Conservation (phyloP, 2,888 invertebrate genomes). For the Ectobius pallidus region DNA sequence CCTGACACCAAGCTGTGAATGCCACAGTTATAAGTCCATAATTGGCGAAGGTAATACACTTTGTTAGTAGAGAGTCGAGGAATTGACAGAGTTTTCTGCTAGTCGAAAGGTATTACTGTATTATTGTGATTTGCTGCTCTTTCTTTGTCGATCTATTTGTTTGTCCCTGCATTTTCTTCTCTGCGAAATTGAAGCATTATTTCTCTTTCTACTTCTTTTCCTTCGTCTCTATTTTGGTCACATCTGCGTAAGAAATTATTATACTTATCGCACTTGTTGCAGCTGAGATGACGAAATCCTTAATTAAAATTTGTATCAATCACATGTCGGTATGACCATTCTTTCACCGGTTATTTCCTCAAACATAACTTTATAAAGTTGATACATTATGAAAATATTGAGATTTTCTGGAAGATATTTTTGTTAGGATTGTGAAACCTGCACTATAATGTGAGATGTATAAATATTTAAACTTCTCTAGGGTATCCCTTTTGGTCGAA, state of each 20-base stretch:
- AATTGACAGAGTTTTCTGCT: background rate
- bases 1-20: conserved; percentile 3
- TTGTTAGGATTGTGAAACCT: conserved; percentile 1
- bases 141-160: background rate
- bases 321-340: conserved; percentile 16
- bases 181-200: background rate
- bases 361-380: conserved; percentile 4
- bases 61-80: conserved; percentile 11
- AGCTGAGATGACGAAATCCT: conserved; percentile 16
- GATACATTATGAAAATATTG: conserved; percentile 16
- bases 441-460: conserved; percentile 8
- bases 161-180: background rate
- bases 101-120: background rate
- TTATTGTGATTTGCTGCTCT: background rate
- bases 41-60: conserved; percentile 18
- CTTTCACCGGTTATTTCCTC: conserved; percentile 18
- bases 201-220: background rate
- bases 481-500: too few species aligned
- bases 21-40: conserved; percentile 23
- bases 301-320: conserved; percentile 11
- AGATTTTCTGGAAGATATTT: conserved; percentile 14
- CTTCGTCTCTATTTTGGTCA: background rate
- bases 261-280: conserved; percentile 9
- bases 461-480: too few species aligned
- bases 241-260: conserved; percentile 16